Evolutionary conservation across 2,113 vertebrate genomes (phyloP), one percentile per base, ranked within the genome.

Genomic region (Rhea pennata): DNA sequence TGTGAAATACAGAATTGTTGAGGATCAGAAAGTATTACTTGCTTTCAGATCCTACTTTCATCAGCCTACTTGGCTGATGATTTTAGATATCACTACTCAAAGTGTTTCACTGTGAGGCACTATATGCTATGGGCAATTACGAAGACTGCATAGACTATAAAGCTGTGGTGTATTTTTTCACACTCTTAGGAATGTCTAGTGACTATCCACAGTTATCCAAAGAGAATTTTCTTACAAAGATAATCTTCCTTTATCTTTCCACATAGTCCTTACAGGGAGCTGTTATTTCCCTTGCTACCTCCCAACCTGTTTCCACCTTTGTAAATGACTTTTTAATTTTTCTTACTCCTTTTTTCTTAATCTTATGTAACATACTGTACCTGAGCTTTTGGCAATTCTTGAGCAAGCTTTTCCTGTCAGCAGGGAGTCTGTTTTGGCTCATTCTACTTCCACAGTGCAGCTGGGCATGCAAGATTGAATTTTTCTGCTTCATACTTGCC

Each of bases 391-490:
- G 91, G 62, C 54, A 91, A 44, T 91, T 88, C 88, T 85, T 91
- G 56, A 94, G 77, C 84, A 84, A 95, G 78, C 42, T 75, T 88
- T 85, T 46, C 33, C 70, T 93, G 51, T 58, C 71, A 92, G 75
- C 72, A 70, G 80, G 92, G 62, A 84, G 70, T 77, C 90, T 93
- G 66, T 79, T 83, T 92, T 94, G 95, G 94, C 95, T 95, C 80
- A 79, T 87, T 70, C 86, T 62, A 14, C 80, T 94, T 96, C 84
- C 87, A 87, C 72, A 87, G 93, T 91, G 91, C 95, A 97, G 95
- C 93, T 96, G 96, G 89, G 87, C 88, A 86, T 87, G 89, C 58
- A 95, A 96, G 94, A 96, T 96, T 93, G 91, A 94, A 84, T 96
- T 94, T 94, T 85, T 92, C 84, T 92, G 82, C 83, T 92, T 95